Base-by-base conservation (phyloP, 2,113 vertebrate genomes). In the Myiagra hebetior region DNA sequence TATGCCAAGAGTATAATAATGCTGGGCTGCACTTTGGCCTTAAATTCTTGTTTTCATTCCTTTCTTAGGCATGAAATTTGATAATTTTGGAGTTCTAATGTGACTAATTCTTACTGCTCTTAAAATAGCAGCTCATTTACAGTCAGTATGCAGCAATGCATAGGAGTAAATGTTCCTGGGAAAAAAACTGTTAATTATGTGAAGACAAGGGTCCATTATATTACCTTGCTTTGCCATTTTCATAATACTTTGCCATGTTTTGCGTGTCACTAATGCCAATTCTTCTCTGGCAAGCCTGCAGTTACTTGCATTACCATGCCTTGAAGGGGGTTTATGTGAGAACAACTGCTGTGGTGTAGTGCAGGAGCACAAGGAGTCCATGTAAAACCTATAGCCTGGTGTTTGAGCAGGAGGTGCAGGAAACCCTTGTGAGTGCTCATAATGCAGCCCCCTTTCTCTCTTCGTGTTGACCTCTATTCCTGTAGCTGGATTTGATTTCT, bases 401-500 rank as follows among this genome's bases (percentile, higher is more conserved):
- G 70, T 33, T 56, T 52, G 19, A 74, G 92, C 9, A 56, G 86
- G 79, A 64, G 80, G 35, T 94, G 83, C 49, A 33, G 52, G 41
- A 49, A 86, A 72, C 76, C 65, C 22, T 17, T 44, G 20, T 11
- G 81, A 93, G 57, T 14, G 37, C 59, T 81, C 28, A 2, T 67
- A 31, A 60, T 86, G 68, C 79, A 35, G 35, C 60, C 69, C 69
- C 69, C 80, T 65, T 84, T 83, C 76, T 77, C 53, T 78, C 87
- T 84, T 52, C 23, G 24, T 14, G 60, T 39, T 91, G 60, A 60
- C 93, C 90, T 91, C 93, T 91, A 4, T 93, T 89, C 49, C 83
- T 73, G 49, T 68, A 31, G 69, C 79, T 88, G 53, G 44, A 11
- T 57, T 95, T 96, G 88, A 81, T 96, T 97, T 91, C 83, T 84